phyloP scores from a whole-genome alignment of 2,888 invertebrate genomes.

The Alloscopus bannaensis region DNA sequence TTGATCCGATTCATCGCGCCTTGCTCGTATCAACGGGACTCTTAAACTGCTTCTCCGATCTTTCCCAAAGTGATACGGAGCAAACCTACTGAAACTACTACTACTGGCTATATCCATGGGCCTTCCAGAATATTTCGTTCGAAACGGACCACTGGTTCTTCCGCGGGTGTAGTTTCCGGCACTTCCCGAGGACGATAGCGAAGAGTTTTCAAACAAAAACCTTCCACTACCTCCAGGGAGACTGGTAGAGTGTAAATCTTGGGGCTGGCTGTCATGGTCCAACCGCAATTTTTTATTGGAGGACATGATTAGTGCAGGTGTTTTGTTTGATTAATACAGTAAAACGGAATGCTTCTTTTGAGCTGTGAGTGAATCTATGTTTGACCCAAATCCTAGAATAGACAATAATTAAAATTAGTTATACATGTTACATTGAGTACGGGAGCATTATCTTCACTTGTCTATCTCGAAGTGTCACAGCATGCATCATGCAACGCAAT shows the following conservation, averaged over 20 bases:
- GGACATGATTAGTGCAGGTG: too few relatives aligned
- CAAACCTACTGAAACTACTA: constrained; percentile 58
- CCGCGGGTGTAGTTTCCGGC: constrained; percentile 28
- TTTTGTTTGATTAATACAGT: too few relatives aligned
- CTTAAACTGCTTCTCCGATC: constrained; percentile 36
- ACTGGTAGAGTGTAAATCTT: background rate
- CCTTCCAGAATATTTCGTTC: constrained; percentile 49
- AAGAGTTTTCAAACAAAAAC: constrained; percentile 27
- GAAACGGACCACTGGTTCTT: constrained; percentile 38
- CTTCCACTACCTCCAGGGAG: constrained; percentile 37
- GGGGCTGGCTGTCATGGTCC: constrained; percentile 31
- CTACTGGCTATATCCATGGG: constrained; percentile 16
- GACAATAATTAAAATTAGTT: too few relatives aligned
- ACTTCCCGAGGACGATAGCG: constrained; percentile 35
- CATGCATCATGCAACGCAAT: too few relatives aligned
- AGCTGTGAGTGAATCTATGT: too few relatives aligned
- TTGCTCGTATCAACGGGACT: constrained; percentile 60
- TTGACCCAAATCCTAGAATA: too few relatives aligned
- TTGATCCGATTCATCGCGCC: constrained; percentile 53
- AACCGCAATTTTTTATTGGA: constrained; percentile 55
- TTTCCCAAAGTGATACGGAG: constrained; percentile 56
- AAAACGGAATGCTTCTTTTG: too few relatives aligned
- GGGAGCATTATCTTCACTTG: too few relatives aligned
- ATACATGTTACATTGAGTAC: too few relatives aligned
- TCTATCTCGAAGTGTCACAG: too few relatives aligned